Base-by-base conservation (phyloP, 2,888 invertebrate species). In the Diarsia brunnea region DNA sequence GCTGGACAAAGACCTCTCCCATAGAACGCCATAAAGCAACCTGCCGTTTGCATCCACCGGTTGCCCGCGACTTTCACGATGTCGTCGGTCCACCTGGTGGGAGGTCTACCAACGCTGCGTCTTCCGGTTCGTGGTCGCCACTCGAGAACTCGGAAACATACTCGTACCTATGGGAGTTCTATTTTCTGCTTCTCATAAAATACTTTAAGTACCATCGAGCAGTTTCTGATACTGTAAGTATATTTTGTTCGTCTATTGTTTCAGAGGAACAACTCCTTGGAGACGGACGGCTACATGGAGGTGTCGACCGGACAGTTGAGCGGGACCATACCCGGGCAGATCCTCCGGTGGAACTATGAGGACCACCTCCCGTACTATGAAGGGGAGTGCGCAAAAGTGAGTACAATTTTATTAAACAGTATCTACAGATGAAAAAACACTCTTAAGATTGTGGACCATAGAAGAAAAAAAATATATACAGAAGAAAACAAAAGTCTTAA, bases 211-310 rank as follows among this genome's bases (percentile, higher is more conserved):
- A n/a, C 11, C n/a, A 16, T 31, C 55, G 10, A 66, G 11, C n/a
- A 31, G n/a, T 31, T 31, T 67, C n/a, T 31, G 7, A 31, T 4
- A 31, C 27, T 31, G 58, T 27, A 4, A 60, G 11, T 16, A 31
- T 16, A 51, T 19, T 0, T 3, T 7, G 1, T 1, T 38, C 38
- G 1, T 55, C 2, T 43, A 38, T 12, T 73, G 65, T 96, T 95
- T 0, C 93, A 98, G 98, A 97, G 98, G 89, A 99, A 99, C 90
- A 98, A 97, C 77, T 98, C 98, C 0, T 94, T 97, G 2, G 96
- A 96, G 0, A 98, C 97, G 65, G 98, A 98, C 78, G 99, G 99
- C 0, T 95, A 97, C 67, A 97, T 98, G 90, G 98, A 98, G 87
- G 97, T 99, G 93, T 97, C 97, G 45, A 98, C 98, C 0, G 98